These are phyloP conservation scores for Meleagris gallopavo DNA, from an alignment of 2,113 vertebrate species.

Conservation along the genomic window DNA sequence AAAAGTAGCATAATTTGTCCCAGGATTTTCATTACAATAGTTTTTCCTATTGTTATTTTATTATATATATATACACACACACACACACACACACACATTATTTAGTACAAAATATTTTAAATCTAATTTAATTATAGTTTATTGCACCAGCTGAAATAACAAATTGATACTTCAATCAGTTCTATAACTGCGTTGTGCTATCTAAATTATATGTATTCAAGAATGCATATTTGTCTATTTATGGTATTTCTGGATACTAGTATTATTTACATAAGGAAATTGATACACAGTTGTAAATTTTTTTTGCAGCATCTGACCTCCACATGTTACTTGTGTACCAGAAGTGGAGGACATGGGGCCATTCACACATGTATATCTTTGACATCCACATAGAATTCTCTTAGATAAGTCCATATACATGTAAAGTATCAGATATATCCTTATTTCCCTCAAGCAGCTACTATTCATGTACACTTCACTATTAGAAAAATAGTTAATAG, in stretches of 20 bases:
- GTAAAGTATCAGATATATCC: neutral
- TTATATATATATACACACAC: neutral
- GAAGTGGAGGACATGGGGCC: neutral
- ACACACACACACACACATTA: neutral
- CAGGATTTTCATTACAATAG: neutral
- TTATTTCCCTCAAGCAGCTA: neutral
- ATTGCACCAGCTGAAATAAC: no score
- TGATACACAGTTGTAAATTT: neutral
- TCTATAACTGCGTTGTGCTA: neutral
- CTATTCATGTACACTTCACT: neutral
- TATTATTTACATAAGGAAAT: neutral
- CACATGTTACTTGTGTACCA: neutral
- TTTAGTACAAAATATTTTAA: neutral
- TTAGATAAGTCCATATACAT: neutral
- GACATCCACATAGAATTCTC: neutral
- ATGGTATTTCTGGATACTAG: neutral
- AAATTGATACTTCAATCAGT: neutral
- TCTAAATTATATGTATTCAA: neutral
- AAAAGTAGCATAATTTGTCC: neutral
- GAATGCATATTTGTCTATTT: fast-evolving
- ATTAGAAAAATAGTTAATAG: neutral
- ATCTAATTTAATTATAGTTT: neutral
- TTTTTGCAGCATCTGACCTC: neutral
- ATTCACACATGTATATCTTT: neutral
- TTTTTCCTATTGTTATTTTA: neutral